Evolutionary conservation across 2,888 invertebrate species (phyloP).

Genomic region (Drosophila austrosaltans): DNA sequence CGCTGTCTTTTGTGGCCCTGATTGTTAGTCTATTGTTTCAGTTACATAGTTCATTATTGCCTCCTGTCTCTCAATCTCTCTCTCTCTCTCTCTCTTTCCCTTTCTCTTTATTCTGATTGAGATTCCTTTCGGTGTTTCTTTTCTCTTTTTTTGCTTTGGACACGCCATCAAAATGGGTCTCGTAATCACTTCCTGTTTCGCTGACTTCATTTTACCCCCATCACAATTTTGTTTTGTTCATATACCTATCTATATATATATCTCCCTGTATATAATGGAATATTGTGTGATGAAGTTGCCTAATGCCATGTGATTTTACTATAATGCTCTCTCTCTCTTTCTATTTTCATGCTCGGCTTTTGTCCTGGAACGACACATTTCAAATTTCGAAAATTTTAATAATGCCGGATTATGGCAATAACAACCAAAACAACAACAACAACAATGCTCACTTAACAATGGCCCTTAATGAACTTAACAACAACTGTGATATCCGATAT

Average conservation of each 20-base stretch:
- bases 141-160: constrained; percentile 61
- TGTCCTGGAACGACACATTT: constrained; percentile 56
- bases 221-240: background rate
- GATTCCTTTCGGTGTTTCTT: constrained; percentile 15
- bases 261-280: background rate
- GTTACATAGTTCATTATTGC: constrained; percentile 63
- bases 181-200: constrained; percentile 75
- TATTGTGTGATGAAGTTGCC: constrained; percentile 39
- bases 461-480: constrained; percentile 51
- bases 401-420: constrained; percentile 62
- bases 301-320: constrained; percentile 37
- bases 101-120: background rate
- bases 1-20: constrained; percentile 37
- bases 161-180: constrained; percentile 68
- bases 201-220: constrained; percentile 35
- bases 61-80: constrained; percentile 26
- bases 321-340: constrained; percentile 33
- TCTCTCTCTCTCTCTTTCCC: background rate
- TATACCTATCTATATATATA: background rate
- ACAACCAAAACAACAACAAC: constrained; percentile 39
- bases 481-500: constrained; percentile 57
- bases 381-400: constrained; percentile 74
- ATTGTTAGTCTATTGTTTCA: constrained; percentile 71
- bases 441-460: constrained; percentile 34
- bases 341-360: constrained; percentile 27